phyloP scores from a whole-genome alignment of 1,140 invertebrate species.

The Heliconius nattereri region DNA sequence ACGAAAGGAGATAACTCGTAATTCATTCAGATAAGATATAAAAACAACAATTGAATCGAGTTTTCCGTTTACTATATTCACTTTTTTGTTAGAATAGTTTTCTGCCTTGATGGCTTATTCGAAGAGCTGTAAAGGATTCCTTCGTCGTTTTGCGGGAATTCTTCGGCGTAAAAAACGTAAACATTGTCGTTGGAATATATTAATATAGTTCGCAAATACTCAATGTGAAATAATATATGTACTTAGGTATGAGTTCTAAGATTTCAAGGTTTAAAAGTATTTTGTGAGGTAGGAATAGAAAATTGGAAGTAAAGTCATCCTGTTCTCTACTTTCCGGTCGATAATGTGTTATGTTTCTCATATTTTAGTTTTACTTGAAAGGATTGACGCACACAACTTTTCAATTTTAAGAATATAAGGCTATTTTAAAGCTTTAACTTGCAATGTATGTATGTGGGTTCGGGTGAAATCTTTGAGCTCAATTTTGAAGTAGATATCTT shows the following conservation, averaged over 20 bases:
- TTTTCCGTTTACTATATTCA: constrained; percentile 26
- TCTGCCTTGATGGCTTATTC: constrained; percentile 35
- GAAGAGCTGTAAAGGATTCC: constrained; percentile 33
- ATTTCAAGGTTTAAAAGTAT: too few relatives aligned
- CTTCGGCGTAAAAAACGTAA: constrained; percentile 27
- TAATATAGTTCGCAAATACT: not conserved
- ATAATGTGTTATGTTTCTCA: too few relatives aligned
- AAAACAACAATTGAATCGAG: constrained; percentile 36
- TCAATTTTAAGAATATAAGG: too few relatives aligned
- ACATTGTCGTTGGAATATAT: constrained; percentile 29
- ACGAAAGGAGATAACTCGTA: constrained; percentile 29
- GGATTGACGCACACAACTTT: too few relatives aligned
- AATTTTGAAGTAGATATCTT: too few relatives aligned
- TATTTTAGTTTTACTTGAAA: too few relatives aligned
- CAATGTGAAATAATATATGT: not conserved
- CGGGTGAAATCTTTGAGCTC: too few relatives aligned
- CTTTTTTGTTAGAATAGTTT: constrained; percentile 34
- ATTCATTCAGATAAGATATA: constrained; percentile 33
- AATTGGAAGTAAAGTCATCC: too few relatives aligned
- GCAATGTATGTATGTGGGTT: too few relatives aligned
- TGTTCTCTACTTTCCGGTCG: too few relatives aligned
- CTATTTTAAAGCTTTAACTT: too few relatives aligned
- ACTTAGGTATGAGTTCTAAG: not conserved
- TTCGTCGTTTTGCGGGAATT: constrained; percentile 27
- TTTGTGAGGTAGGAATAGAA: too few relatives aligned